Evolutionary conservation across 2,888 invertebrate species (phyloP), one percentile per base, ranked within the genome.

Genomic region (Platycnemis pennipes): DNA sequence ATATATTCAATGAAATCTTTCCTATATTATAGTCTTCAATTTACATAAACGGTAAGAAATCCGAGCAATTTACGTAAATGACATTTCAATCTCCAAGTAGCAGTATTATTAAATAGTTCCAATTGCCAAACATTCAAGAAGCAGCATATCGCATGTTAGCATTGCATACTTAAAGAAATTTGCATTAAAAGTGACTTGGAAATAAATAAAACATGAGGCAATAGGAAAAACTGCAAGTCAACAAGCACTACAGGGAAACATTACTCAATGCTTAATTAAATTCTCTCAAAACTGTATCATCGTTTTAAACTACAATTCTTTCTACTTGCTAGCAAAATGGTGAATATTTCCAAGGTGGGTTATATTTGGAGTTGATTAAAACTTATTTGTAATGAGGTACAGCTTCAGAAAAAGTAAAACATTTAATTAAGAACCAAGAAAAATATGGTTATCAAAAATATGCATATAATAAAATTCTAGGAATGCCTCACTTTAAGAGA

Each of bases 61-160:
- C 37, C 37, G 77, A 77, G 77, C 37, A 49, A 16, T 77, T 77
- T 77, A 77, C 77, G 31, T 37, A 16, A 37, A 37, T 77, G 77
- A 37, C 77, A 63, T 63, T 77, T 77, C n/a, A 37, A 77, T 13
- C 37, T 7, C 77, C 22, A 77, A 77, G 77, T 77, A 37, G 77
- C 77, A 77, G 77, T 77, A 77, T 77, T 13, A 77, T 77, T 37
- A 37, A 77, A 77, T 37, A 77, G 44, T 44, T 69, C 91, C 91
- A 63, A 91, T 63, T 56, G 91, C 63, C 56, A 56, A 63, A 63
- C 91, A 91, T 91, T 44, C 63, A 91, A 44, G 42, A 91, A 91
- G 91, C 91, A 91, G 63, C 89, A 91, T 22, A 91, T 91, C 69
- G 63, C 91, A 91, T 63, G 56, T 63, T 91, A 91, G 91, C 91